phyloP scores from a whole-genome alignment of 2,888 invertebrate genomes.

The Galeopsomyia nigrocyanea region DNA sequence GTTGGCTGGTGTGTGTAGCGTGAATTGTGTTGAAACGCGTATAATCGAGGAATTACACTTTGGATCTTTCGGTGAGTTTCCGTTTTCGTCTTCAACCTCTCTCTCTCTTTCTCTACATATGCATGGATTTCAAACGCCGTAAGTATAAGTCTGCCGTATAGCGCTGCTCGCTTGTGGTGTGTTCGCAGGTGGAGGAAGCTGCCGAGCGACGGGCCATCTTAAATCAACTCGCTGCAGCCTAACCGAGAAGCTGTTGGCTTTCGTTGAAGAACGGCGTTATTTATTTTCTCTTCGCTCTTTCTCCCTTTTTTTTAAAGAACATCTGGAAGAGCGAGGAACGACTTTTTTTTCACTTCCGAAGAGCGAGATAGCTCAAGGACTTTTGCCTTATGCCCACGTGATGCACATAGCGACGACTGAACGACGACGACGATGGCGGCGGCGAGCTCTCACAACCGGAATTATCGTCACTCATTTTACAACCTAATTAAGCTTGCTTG shows the following conservation, averaged over 20 bases:
- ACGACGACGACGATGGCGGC: no score
- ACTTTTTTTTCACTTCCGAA: conserved; percentile 48
- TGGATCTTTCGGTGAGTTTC: conserved; percentile 13
- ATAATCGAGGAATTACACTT: conserved; percentile 21
- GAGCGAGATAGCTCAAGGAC: no score
- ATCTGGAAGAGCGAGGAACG: conserved; percentile 51
- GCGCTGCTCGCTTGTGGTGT: conserved; percentile 9
- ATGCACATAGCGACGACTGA: no score
- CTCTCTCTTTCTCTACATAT: no score
- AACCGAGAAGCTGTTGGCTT: conserved; percentile 14
- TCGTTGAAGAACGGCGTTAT: conserved; percentile 49
- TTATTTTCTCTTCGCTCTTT: conserved; percentile 9
- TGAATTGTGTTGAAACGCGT: conserved; percentile 24
- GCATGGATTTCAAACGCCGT: conserved; percentile 12
- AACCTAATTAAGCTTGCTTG: conserved; percentile 47
- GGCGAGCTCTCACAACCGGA: conserved; percentile 20
- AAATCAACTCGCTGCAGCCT: no score
- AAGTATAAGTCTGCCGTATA: no score
- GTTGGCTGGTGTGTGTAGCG: neutral
- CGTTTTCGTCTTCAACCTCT: neutral
- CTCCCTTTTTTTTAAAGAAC: conserved; percentile 51
- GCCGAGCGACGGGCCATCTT: no score
- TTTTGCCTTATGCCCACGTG: no score
- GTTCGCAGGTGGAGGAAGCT: conserved; percentile 31
- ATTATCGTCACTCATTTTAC: conserved; percentile 49